phyloP scores from a whole-genome alignment of 2,888 invertebrate genomes.

The Cylindroiulus punctatus region DNA sequence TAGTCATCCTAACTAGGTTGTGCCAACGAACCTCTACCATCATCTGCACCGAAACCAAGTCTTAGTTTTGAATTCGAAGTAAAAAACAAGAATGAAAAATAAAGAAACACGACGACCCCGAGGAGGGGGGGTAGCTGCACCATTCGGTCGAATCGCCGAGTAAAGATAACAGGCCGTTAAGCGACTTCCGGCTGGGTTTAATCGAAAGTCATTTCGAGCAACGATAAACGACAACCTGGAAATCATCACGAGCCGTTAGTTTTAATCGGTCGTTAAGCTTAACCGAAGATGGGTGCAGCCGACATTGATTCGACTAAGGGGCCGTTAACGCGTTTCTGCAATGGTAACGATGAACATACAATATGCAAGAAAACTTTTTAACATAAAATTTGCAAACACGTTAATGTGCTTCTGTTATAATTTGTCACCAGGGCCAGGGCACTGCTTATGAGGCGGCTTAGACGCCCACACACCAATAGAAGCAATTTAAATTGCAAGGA shows the following conservation, averaged over 20 bases:
- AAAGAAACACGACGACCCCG: not conserved
- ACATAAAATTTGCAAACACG: no score
- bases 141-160: not conserved
- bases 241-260: not conserved
- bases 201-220: not conserved
- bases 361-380: no score
- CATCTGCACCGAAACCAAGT: slow-evolving; percentile 7
- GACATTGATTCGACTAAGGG: not conserved
- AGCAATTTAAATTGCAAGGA: no score
- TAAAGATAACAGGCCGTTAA: not conserved
- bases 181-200: no score
- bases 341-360: no score
- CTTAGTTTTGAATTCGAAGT: not conserved
- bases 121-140: not conserved
- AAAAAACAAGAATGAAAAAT: not conserved
- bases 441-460: no score
- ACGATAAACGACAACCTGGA: no score
- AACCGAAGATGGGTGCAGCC: not conserved
- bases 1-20: slow-evolving; percentile 15
- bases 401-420: no score
- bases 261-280: not conserved
- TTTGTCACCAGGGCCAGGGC: no score
- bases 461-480: no score
- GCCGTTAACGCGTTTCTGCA: not conserved
- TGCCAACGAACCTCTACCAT: not conserved